Evolutionary conservation across 2,888 invertebrate species (phyloP), one percentile per base, ranked within the genome.

Genomic region (Brenthis daphne): DNA sequence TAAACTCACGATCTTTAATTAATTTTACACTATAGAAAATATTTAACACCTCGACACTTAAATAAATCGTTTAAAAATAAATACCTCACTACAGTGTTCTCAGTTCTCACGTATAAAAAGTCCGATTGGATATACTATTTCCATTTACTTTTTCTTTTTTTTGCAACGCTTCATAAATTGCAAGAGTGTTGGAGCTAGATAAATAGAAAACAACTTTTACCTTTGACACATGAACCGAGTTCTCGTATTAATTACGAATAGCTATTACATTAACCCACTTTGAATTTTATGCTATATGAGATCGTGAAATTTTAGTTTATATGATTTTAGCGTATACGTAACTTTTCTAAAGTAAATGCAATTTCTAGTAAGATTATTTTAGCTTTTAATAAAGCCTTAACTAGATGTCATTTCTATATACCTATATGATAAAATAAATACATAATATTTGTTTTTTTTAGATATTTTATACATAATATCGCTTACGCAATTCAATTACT

Each of bases 191-290:
- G 57, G 64, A 69, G 61, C 51, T 56, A 72, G 20, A 72, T 65
- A 72, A 65, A 69, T 64, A 69, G 47, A 65, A 65, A 69, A 64
- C 57, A 64, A 29, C 66, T 48, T 60, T 67, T 47, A 53, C 66
- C 61, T 72, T 72, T 72, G 69, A 67, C 69, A 67, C 69, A 54
- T 51, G 64, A 48, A 57, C 43, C 69, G 60, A 72, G 64, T 65
- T 56, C 55, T 47, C 67, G 57, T 67, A 69, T 65, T 60, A 69
- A 69, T 69, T 60, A 69, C 48, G 61, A 67, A 65, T 64, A 72
- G 51, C 60, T 57, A 60, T 57, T 64, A 57, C 64, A 57, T 51
- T 69, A 67, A 69, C 20, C 60, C 65, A 61, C 69, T 65, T 60
- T 61, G 58, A 58, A 48, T n/a, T 48, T 48, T 48, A n/a, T 14